Conservation (phyloP, 2,113 vertebrate genomes). For the Hymenochirus boettgeri region DNA sequence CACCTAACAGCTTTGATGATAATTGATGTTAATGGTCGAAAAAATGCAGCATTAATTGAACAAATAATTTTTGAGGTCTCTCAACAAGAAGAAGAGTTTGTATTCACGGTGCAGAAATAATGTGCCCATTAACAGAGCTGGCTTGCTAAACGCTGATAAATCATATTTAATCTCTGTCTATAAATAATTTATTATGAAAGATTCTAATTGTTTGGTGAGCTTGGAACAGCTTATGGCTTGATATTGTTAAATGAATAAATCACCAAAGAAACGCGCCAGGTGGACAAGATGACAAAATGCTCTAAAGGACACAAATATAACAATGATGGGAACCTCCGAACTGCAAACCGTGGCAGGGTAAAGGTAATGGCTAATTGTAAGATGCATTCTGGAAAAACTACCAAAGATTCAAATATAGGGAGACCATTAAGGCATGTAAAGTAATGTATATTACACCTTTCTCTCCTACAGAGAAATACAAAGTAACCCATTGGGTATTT, state of each 20-base stretch:
- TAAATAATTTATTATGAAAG: slow-evolving; percentile 6
- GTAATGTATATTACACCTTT: no score
- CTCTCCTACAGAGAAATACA: no score
- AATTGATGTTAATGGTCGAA: slow-evolving; percentile 24
- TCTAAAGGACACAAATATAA: no score
- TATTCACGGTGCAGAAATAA: neutral
- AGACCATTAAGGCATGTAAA: no score
- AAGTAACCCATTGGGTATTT: no score
- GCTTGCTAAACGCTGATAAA: slow-evolving; percentile 10
- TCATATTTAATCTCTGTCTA: slow-evolving; percentile 24
- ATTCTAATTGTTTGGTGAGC: neutral
- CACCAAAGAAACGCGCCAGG: no score
- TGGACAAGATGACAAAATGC: no score
- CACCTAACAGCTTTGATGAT: slow-evolving; percentile 16
- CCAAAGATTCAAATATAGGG: no score
- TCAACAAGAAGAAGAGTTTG: neutral
- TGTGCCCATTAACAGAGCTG: slow-evolving; percentile 14
- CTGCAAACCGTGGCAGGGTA: no score
- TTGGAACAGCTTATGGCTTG: neutral
- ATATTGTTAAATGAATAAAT: neutral
- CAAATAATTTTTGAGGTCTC: slow-evolving; percentile 7
- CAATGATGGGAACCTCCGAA: no score
- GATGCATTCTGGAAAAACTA: no score
- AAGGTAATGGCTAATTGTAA: no score
- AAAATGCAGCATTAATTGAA: slow-evolving; percentile 22